A percentile compares a stretch with the other conserved stretches of the same genome.
phyloP scores from a whole-genome alignment of 1,140 invertebrate species.

The Ditylenchus dipsaci region DNA sequence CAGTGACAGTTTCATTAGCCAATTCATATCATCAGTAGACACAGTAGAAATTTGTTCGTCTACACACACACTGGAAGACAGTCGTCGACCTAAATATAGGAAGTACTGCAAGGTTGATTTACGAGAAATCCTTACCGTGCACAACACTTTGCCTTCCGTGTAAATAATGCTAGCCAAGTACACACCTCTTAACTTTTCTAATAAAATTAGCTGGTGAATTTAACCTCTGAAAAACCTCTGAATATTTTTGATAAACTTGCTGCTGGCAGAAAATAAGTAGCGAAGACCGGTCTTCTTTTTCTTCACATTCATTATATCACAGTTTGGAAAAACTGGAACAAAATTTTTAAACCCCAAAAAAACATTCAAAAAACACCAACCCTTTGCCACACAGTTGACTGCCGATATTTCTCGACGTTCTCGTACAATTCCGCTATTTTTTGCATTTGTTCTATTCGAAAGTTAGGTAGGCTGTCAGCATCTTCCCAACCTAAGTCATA shows the following conservation, averaged over 20 bases:
- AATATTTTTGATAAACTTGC: conserved; percentile 88
- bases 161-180: conserved; percentile 86
- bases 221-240: conserved; percentile 51
- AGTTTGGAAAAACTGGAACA: conserved; percentile 38
- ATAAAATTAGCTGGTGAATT: too few species aligned
- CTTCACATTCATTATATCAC: conserved; percentile 18
- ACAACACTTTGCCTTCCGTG: conserved; percentile 86
- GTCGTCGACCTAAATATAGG: conserved; percentile 69
- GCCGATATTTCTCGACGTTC: conserved; percentile 75
- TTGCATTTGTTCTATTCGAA: conserved; percentile 63
- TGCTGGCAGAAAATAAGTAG: conserved; percentile 84
- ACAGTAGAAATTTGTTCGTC: conserved; percentile 67
- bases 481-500: conserved; percentile 29
- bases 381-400: conserved; percentile 56
- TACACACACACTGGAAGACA: conserved; percentile 91
- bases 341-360: neutral
- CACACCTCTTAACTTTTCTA: conserved; percentile 70
- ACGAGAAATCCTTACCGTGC: conserved; percentile 66
- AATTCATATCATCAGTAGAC: conserved; percentile 75
- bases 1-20: conserved; percentile 90
- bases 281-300: conserved; percentile 82
- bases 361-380: conserved; percentile 4
- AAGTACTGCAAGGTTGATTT: neutral
- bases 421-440: conserved; percentile 75
- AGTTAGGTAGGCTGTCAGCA: conserved; percentile 7